Percentiles rank a stretch among this genome's conserved stretches.
These are phyloP conservation scores for Rhagonycha lutea DNA, from an alignment of 2,888 invertebrate species.

Conservation along the genomic window DNA sequence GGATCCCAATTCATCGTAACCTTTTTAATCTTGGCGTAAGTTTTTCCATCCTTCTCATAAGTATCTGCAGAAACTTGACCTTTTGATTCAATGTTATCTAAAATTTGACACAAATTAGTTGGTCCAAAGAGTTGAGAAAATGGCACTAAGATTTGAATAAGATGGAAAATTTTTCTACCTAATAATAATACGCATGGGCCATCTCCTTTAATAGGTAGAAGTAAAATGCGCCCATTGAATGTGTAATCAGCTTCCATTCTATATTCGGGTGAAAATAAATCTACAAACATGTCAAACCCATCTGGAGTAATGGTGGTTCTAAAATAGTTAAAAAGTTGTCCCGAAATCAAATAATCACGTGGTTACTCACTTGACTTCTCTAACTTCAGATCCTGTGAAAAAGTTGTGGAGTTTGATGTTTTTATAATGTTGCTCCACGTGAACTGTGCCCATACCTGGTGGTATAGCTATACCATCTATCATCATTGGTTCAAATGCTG, in stretches of 20 bases:
- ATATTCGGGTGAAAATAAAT: slow-evolving; percentile 43
- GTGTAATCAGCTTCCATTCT: slow-evolving; percentile 69
- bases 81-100: slow-evolving; percentile 52
- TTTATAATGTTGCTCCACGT: slow-evolving; percentile 68
- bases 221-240: slow-evolving; percentile 65
- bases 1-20: slow-evolving; percentile 68
- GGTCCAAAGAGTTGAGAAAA: no score
- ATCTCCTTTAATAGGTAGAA: slow-evolving; percentile 67
- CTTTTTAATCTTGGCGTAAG: slow-evolving; percentile 66
- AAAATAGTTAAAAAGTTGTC: background rate
- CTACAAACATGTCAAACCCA: background rate
- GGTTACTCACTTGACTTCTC: slow-evolving; percentile 60
- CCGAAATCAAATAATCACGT: background rate
- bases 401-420: slow-evolving; percentile 67
- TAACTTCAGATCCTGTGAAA: slow-evolving; percentile 58
- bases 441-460: slow-evolving; percentile 64
- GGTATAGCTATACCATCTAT: slow-evolving; percentile 53
- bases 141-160: background rate
- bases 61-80: slow-evolving; percentile 67
- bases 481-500: slow-evolving; percentile 58
- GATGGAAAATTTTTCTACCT: slow-evolving; percentile 53
- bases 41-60: slow-evolving; percentile 63
- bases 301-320: background rate
- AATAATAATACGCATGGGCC: slow-evolving; percentile 69
- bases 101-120: background rate